Conservation (phyloP, 1,140 invertebrate species). For the Drosophila pandora region DNA sequence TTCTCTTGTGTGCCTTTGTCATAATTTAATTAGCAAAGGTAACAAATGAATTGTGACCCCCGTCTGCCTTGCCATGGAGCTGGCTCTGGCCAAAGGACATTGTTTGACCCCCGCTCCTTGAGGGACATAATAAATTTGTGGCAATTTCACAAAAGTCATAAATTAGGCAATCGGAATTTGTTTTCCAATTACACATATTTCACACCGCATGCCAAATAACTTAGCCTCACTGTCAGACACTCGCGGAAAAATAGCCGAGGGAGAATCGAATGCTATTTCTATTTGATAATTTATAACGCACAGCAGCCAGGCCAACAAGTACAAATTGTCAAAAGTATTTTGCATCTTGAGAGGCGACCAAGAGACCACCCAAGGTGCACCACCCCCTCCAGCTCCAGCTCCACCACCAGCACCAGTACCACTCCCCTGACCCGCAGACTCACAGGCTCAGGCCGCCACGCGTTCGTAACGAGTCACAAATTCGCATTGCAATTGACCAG, state of each 20-base stretch:
- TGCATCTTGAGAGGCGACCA: conserved; percentile 57
- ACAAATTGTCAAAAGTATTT: conserved; percentile 81
- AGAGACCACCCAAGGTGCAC: conserved; percentile 61
- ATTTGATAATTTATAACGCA: conserved; percentile 82
- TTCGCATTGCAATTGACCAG: conserved; percentile 72
- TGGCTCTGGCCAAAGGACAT: conserved; percentile 7
- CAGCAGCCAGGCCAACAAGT: conserved; percentile 66
- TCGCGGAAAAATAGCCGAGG: conserved; percentile 24
- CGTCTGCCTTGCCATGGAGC: neutral
- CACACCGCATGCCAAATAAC: conserved; percentile 75
- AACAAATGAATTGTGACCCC: conserved; percentile 50
- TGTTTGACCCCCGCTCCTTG: conserved; percentile 34
- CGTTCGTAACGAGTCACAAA: conserved; percentile 77
- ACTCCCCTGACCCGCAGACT: conserved; percentile 41
- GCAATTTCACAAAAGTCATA: conserved; percentile 67
- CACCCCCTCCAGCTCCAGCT: conserved; percentile 14
- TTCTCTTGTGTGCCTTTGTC: conserved; percentile 38
- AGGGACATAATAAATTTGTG: conserved; percentile 63
- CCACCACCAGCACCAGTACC: conserved; percentile 10
- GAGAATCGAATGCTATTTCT: conserved; percentile 71
- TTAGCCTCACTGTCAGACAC: conserved; percentile 41
- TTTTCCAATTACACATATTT: conserved; percentile 82
- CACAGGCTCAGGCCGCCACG: conserved; percentile 43
- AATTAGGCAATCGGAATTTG: conserved; percentile 78
- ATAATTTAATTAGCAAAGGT: conserved; percentile 76